Base-by-base conservation (phyloP, 1,140 invertebrate species). In the Rhyacophila brunnea region DNA sequence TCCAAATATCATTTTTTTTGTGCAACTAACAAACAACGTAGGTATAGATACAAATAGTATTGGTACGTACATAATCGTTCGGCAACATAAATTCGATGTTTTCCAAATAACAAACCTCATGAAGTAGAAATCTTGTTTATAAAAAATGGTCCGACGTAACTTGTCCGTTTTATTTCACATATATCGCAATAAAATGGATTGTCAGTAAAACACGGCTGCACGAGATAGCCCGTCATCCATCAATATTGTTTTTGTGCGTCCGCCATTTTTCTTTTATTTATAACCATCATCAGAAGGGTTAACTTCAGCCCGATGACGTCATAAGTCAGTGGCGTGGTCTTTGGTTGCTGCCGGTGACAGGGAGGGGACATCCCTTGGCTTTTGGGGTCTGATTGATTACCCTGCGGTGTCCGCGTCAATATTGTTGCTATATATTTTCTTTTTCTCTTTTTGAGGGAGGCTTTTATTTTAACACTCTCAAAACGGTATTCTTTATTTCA, bases 341-440 rank as follows among this genome's bases (percentile, higher is more conserved):
- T n/a, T 40, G 4, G 11, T 40, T 40, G 3, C 38, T 40, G 38
- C 15, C 38, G n/a, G 4, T 15, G 38, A n/a, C 38, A n/a, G 11
- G 23, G 4, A 3, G 11, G 38, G 38, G n/a, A 15, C 38, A 40
- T 40, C 38, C 38, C 38, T 11, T 15, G 38, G 38, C n/a, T 15
- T 40, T n/a, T 9, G 23, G 23, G 23, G 23, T 15, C 38, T 40
- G 38, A 40, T 40, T 40, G 38, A 40, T 40, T 40, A 40, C 38
- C 23, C 38, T 28, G 23, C 38, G 38, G 38, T 40, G 38, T 40
- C 38, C 38, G 38, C 38, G 11, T 40, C 38, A 40, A 40, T 40
- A 40, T 40, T 40, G 38, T 15, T 40, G 38, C 15, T n/a, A 15
- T 40, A 15, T 40, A n/a, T n/a, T n/a, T 40, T 28, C 23, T 28